These are phyloP conservation scores for Megalops atlanticus DNA, from an alignment of 2,113 vertebrate species.

Conservation along the genomic window DNA sequence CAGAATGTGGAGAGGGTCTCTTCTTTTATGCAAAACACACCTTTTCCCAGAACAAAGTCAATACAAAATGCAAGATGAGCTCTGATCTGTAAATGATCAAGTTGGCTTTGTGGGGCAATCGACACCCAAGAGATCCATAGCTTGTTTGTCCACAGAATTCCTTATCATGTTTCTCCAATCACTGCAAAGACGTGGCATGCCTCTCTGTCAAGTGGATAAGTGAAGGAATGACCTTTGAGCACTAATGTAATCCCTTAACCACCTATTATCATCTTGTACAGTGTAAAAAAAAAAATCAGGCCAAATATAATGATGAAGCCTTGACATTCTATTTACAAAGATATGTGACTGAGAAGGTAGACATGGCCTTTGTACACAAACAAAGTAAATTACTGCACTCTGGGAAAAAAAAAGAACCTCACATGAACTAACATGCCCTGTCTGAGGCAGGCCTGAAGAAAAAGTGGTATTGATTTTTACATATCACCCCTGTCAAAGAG, in stretches of 20 bases:
- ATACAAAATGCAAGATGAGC: not conserved
- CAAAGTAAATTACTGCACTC: constrained; percentile 40
- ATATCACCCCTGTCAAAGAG: constrained; percentile 84
- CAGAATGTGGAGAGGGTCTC: too few relatives aligned
- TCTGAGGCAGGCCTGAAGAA: constrained; percentile 77
- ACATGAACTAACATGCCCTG: constrained; percentile 65
- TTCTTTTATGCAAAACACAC: too few relatives aligned
- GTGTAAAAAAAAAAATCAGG: not conserved
- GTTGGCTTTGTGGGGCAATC: not conserved
- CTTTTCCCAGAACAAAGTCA: not conserved
- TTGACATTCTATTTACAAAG: not conserved
- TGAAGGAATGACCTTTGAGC: not conserved
- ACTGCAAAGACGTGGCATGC: not conserved
- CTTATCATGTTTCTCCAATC: not conserved
- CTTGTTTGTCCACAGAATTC: not conserved
- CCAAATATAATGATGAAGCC: not conserved
- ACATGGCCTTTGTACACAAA: constrained; percentile 43
- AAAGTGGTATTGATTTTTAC: constrained; percentile 90
- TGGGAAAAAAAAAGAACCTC: constrained; percentile 57
- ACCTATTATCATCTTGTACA: not conserved
- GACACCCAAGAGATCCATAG: not conserved
- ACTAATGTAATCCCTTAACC: not conserved
- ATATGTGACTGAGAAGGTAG: not conserved
- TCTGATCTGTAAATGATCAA: not conserved
- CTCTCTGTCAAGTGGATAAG: not conserved